Evolutionary conservation across 2,113 vertebrate genomes (phyloP).

Genomic region (Apaloderma vittatum): DNA sequence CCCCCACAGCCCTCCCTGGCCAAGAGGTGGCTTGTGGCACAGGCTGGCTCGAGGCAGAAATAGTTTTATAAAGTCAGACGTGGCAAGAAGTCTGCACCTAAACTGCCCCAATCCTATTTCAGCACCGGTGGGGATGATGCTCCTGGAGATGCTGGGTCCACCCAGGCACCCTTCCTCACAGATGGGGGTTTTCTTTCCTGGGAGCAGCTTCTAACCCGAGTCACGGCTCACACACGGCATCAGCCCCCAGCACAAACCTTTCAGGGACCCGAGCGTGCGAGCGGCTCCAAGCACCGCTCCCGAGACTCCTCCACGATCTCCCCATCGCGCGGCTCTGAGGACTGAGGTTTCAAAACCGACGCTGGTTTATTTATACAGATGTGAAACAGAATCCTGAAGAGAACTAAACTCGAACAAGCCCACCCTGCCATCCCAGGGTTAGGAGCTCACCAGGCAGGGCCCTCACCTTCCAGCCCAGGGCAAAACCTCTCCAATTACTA

Average conservation of each 20-base stretch:
- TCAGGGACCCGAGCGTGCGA: rapidly evolving
- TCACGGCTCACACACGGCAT: rapidly evolving
- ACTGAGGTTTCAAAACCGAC: neutral
- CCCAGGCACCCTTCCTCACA: rapidly evolving
- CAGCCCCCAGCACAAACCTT: neutral
- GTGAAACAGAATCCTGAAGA: neutral
- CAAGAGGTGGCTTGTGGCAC: neutral
- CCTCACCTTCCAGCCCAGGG: neutral
- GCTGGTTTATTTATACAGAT: rapidly evolving
- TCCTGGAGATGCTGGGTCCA: neutral
- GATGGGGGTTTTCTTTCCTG: neutral
- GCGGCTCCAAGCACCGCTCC: neutral
- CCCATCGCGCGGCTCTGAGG: neutral
- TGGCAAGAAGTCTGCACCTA: neutral
- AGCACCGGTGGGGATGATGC: neutral
- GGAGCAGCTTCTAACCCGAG: neutral
- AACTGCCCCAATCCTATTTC: neutral
- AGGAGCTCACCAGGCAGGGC: rapidly evolving
- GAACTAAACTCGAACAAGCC: neutral
- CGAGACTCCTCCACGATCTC: neutral
- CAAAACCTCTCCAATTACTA: neutral
- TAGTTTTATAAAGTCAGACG: neutral
- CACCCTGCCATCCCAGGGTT: too few species aligned
- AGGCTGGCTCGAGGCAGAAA: neutral
- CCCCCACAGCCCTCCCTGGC: neutral